A percentile compares a stretch with the other conserved stretches of the same genome.
These are phyloP conservation scores for Condylostylus longicornis DNA, from an alignment of 1,140 invertebrate genomes.

Conservation along the genomic window DNA sequence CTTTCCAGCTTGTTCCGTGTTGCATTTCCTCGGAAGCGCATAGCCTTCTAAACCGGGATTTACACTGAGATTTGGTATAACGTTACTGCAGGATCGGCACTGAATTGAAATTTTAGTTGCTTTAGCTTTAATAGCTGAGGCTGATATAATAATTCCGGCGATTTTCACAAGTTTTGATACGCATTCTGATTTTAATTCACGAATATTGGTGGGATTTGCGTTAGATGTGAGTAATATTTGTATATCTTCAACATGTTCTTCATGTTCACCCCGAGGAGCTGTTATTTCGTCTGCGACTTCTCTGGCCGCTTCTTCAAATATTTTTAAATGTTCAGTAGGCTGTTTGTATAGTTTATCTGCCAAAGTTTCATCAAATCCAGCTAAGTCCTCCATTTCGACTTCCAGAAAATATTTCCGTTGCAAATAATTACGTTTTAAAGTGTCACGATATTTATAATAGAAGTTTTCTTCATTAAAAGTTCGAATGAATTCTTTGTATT, in stretches of 20 bases:
- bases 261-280: conserved; percentile 70
- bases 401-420: conserved; percentile 80
- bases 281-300: conserved; percentile 97
- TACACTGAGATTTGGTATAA: conserved; percentile 77
- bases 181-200: conserved; percentile 81
- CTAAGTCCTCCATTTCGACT: conserved; percentile 86
- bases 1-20: conserved; percentile 77
- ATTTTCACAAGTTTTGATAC: conserved; percentile 91
- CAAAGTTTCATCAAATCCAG: conserved; percentile 85
- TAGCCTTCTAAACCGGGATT: conserved; percentile 95
- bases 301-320: conserved; percentile 94
- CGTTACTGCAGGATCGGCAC: conserved; percentile 83
- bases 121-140: conserved; percentile 87
- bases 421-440: conserved; percentile 87
- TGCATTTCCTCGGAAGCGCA: conserved; percentile 88
- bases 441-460: conserved; percentile 91
- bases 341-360: conserved; percentile 85
- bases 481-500: conserved; percentile 90
- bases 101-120: conserved; percentile 90
- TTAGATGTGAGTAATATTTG: conserved; percentile 83
- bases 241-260: conserved; percentile 85
- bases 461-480: conserved; percentile 95
- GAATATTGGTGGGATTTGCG: conserved; percentile 62
- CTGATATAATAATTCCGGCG: conserved; percentile 88
- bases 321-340: conserved; percentile 81